A percentile compares a stretch with the other conserved stretches of the same genome.
Conservation (phyloP, 2,888 invertebrate genomes). For the Hypomecis atomaria region DNA sequence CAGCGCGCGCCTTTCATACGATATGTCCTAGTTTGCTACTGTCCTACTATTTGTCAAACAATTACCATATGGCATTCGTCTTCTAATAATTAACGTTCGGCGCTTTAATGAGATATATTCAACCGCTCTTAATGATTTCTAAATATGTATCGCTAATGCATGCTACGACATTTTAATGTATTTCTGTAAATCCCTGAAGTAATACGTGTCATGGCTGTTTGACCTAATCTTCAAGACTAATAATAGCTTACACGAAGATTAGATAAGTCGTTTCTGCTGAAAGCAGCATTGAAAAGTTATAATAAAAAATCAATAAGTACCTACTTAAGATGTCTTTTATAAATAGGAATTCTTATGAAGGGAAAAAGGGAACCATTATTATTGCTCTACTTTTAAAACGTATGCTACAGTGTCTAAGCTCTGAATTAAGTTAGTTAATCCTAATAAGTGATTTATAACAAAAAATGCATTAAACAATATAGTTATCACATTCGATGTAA, state of each 20-base stretch:
- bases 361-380: not conserved
- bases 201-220: slow-evolving; percentile 18
- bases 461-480: too few relatives aligned
- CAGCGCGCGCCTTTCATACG: slow-evolving; percentile 72
- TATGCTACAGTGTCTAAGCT: too few relatives aligned
- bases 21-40: slow-evolving; percentile 71
- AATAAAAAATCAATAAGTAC: not conserved
- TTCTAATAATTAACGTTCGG: slow-evolving; percentile 16
- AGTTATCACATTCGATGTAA: too few relatives aligned
- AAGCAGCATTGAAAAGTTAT: slow-evolving; percentile 7
- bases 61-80: slow-evolving; percentile 31
- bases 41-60: slow-evolving; percentile 50
- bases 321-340: too few relatives aligned
- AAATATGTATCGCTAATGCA: slow-evolving; percentile 15
- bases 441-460: too few relatives aligned
- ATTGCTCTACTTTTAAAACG: too few relatives aligned
- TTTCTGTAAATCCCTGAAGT: slow-evolving; percentile 19
- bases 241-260: slow-evolving; percentile 13
- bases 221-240: slow-evolving; percentile 15
- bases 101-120: slow-evolving; percentile 21
- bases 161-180: slow-evolving; percentile 19
- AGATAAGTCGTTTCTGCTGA: slow-evolving; percentile 14
- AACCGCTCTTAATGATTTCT: slow-evolving; percentile 11
- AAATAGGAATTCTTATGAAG: not conserved
- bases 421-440: too few relatives aligned